phyloP scores from a whole-genome alignment of 2,113 vertebrate species.

The Carollia perspicillata region DNA sequence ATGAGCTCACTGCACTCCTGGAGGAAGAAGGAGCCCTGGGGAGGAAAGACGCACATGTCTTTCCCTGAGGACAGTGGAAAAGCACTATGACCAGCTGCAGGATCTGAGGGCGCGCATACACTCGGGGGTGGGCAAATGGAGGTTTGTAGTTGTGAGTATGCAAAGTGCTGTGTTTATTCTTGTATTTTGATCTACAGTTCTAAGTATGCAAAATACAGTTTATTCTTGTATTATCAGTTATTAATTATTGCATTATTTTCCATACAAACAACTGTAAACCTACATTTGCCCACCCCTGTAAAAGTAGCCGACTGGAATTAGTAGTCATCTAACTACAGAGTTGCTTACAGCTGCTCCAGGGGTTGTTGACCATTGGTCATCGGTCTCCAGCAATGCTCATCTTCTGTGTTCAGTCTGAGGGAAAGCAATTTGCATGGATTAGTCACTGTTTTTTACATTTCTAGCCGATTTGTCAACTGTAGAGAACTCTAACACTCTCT shows the following conservation, averaged over 20 bases:
- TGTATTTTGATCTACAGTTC: too few species aligned
- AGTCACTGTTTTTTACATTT: neutral
- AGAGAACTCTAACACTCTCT: neutral
- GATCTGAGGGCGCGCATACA: neutral
- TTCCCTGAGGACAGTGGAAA: neutral
- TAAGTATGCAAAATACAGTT: too few species aligned
- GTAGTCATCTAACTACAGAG: neutral
- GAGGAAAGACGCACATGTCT: neutral
- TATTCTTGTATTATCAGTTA: too few species aligned
- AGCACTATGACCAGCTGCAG: neutral
- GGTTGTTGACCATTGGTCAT: neutral
- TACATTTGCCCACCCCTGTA: too few species aligned
- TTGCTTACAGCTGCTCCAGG: too few species aligned
- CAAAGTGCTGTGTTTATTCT: too few species aligned
- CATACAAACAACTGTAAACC: too few species aligned
- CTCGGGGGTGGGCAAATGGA: too few species aligned
- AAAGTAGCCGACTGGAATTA: neutral
- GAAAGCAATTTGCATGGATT: neutral
- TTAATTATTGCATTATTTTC: too few species aligned
- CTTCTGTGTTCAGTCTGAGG: neutral
- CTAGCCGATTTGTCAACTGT: neutral
- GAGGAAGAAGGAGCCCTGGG: neutral
- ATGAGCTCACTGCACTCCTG: neutral
- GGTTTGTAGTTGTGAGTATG: too few species aligned
- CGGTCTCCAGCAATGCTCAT: accelerated